Conservation (phyloP, 2,888 invertebrate genomes). For the Melangyna quadrimaculata region DNA sequence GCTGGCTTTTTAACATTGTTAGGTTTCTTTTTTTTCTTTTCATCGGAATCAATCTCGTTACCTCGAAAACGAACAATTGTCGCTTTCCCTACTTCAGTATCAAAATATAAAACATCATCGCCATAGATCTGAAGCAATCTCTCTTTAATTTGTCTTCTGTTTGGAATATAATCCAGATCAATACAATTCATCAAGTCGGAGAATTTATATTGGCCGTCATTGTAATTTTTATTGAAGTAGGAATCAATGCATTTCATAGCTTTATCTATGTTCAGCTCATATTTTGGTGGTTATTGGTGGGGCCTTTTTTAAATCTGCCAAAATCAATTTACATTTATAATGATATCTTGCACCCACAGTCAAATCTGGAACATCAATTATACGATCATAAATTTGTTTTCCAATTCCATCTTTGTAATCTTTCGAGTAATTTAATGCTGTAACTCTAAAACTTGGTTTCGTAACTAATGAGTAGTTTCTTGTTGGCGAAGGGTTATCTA, state of each 20-base stretch:
- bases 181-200: not conserved
- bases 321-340: not conserved
- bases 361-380: not conserved
- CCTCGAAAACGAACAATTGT: not conserved
- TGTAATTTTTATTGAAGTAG: not conserved
- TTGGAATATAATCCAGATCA: not conserved
- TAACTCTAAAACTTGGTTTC: too few relatives aligned
- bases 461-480: too few relatives aligned
- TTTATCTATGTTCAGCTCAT: not conserved
- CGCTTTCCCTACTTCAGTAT: not conserved
- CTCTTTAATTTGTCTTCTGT: not conserved
- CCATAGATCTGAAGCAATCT: not conserved
- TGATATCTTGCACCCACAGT: not conserved
- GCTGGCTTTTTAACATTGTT: too few relatives aligned
- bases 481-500: too few relatives aligned
- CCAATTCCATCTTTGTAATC: not conserved
- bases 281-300: too few relatives aligned
- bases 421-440: too few relatives aligned
- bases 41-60: too few relatives aligned
- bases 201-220: not conserved
- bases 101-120: not conserved
- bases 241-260: not conserved
- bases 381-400: not conserved
- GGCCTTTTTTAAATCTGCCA: too few relatives aligned
- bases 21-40: too few relatives aligned